These are phyloP conservation scores for Isichthys henryi DNA, from an alignment of 2,113 vertebrate genomes.

Conservation along the genomic window DNA sequence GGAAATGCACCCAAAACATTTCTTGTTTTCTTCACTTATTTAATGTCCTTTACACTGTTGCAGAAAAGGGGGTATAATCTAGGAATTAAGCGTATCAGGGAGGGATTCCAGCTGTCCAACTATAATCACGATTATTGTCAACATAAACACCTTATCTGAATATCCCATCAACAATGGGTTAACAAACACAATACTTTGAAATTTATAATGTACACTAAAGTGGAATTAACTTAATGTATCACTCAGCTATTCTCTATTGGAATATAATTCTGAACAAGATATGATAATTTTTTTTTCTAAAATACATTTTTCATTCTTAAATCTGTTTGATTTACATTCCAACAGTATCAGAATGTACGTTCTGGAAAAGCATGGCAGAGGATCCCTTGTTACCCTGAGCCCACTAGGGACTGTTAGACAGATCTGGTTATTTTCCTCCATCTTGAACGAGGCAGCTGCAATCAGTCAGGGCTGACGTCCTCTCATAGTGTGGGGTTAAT, in stretches of 20 bases:
- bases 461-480: constrained; percentile 8
- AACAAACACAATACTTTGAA: background rate
- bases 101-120: background rate
- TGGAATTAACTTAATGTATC: background rate
- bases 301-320: background rate
- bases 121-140: background rate
- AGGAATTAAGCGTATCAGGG: background rate
- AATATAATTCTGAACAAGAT: background rate
- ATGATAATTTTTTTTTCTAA: background rate
- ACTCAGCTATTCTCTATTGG: background rate
- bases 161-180: background rate
- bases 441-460: constrained; percentile 11
- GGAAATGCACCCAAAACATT: background rate
- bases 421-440: constrained; percentile 11
- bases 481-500: constrained; percentile 1
- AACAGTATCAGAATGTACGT: background rate
- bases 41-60: background rate
- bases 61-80: background rate
- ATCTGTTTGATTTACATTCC: background rate
- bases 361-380: background rate
- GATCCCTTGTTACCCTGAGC: background rate
- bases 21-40: background rate
- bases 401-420: background rate
- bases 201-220: background rate
- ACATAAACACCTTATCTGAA: background rate